phyloP scores from a whole-genome alignment of 2,797 vertebrate species.

The Enteromius trimaculatus region DNA sequence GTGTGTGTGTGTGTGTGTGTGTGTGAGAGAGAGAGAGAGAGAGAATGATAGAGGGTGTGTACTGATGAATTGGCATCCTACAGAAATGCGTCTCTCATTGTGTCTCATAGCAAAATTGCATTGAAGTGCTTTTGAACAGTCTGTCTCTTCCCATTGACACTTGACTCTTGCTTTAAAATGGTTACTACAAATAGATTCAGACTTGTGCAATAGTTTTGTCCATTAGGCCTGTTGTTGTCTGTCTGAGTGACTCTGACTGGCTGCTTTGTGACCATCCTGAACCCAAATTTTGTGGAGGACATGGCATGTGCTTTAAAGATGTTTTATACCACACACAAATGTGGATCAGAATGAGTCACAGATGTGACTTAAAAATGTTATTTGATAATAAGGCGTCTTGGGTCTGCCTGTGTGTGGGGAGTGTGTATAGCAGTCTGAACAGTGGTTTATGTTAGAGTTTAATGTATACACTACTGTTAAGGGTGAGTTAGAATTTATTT shows the following conservation, averaged over 20 bases:
- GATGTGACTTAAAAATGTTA: slow-evolving; percentile 32
- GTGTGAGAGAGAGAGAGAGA: neutral
- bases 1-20: slow-evolving; percentile 15
- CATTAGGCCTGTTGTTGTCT: slow-evolving; percentile 30
- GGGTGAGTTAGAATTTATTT: neutral
- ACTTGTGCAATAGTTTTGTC: slow-evolving; percentile 16
- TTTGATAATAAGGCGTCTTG: slow-evolving; percentile 39
- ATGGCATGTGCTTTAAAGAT: slow-evolving; percentile 56
- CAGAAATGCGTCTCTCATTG: neutral
- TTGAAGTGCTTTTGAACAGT: slow-evolving; percentile 29
- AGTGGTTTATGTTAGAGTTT: slow-evolving; percentile 31
- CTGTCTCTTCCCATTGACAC: slow-evolving; percentile 19
- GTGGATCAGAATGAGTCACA: slow-evolving; percentile 31
- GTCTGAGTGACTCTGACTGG: slow-evolving; percentile 32
- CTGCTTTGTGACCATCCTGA: slow-evolving; percentile 37
- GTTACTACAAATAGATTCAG: slow-evolving; percentile 25
- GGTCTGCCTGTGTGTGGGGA: neutral
- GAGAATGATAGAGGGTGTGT: neutral
- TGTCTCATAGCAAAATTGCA: slow-evolving; percentile 20
- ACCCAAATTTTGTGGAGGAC: slow-evolving; percentile 41
- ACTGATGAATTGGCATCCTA: slow-evolving; percentile 5
- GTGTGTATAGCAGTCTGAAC: slow-evolving; percentile 17
- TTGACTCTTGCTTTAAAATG: slow-evolving; percentile 24
- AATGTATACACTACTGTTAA: slow-evolving; percentile 13
- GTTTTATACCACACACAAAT: slow-evolving; percentile 44